A percentile compares a stretch with the other conserved stretches of the same genome.
Evolutionary conservation across 2,888 invertebrate genomes (phyloP).

Genomic region (Aphodius granarius): DNA sequence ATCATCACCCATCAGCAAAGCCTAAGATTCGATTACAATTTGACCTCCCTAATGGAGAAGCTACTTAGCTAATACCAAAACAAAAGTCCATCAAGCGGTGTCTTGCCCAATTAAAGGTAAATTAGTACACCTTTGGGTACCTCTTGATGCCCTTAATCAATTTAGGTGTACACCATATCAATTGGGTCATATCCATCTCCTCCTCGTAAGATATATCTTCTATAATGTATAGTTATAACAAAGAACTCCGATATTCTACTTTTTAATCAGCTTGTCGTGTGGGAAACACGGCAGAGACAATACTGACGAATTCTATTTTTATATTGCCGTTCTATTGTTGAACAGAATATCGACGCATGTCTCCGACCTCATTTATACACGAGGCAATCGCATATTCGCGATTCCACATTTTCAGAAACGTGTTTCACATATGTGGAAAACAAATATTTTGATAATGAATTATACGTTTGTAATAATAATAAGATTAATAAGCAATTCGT

Average conservation of each 20-base stretch:
- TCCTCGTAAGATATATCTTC: too few relatives aligned
- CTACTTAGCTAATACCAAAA: neutral
- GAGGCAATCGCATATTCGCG: too few relatives aligned
- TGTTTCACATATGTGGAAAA: neutral
- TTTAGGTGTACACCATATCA: too few relatives aligned
- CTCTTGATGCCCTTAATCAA: too few relatives aligned
- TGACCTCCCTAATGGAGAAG: neutral
- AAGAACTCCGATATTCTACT: neutral
- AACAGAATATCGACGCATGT: neutral
- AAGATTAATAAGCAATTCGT: too few relatives aligned
- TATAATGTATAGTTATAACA: too few relatives aligned
- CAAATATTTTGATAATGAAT: too few relatives aligned
- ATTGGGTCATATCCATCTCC: too few relatives aligned
- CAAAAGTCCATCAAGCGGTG: neutral
- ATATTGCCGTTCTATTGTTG: neutral
- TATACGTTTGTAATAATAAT: too few relatives aligned
- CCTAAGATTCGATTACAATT: neutral
- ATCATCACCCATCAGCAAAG: neutral
- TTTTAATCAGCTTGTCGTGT: neutral
- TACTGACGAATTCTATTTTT: neutral
- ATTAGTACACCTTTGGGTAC: neutral
- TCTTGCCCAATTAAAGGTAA: neutral
- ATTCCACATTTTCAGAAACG: too few relatives aligned
- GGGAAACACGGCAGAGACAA: neutral
- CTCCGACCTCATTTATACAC: neutral